phyloP scores from a whole-genome alignment of 2,113 vertebrate species.

The Phalacrocorax aristotelis region DNA sequence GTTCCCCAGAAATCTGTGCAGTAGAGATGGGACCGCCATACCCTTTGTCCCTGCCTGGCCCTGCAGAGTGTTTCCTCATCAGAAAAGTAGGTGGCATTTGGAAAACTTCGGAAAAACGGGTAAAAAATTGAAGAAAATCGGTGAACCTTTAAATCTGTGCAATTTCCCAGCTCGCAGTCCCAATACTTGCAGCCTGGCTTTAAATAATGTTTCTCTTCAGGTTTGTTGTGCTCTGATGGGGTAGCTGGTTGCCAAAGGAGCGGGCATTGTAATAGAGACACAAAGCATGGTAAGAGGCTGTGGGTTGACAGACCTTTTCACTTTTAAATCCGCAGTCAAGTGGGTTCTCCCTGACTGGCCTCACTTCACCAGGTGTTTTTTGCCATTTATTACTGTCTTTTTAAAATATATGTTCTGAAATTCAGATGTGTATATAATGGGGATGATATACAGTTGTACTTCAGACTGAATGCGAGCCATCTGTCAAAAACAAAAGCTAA shows the following conservation, averaged over 20 bases:
- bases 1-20: too few species aligned
- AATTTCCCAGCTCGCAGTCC: not conserved
- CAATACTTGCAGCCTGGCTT: not conserved
- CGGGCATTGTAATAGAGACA: fast-evolving
- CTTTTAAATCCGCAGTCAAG: not conserved
- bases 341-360: not conserved
- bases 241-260: fast-evolving
- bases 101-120: not conserved
- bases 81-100: not conserved
- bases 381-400: slow-evolving; percentile 60
- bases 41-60: too few species aligned
- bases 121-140: not conserved
- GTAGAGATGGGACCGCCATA: fast-evolving
- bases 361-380: slow-evolving; percentile 15
- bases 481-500: slow-evolving; percentile 76
- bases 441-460: slow-evolving; percentile 67
- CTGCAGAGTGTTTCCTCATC: not conserved
- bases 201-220: fast-evolving
- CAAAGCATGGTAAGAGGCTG: fast-evolving
- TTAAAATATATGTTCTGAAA: slow-evolving; percentile 46
- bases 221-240: not conserved
- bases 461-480: slow-evolving; percentile 58
- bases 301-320: not conserved
- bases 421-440: slow-evolving; percentile 65
- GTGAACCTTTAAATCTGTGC: not conserved